Conservation (phyloP, 2,113 vertebrate genomes). For the Corythornis cristatus region DNA sequence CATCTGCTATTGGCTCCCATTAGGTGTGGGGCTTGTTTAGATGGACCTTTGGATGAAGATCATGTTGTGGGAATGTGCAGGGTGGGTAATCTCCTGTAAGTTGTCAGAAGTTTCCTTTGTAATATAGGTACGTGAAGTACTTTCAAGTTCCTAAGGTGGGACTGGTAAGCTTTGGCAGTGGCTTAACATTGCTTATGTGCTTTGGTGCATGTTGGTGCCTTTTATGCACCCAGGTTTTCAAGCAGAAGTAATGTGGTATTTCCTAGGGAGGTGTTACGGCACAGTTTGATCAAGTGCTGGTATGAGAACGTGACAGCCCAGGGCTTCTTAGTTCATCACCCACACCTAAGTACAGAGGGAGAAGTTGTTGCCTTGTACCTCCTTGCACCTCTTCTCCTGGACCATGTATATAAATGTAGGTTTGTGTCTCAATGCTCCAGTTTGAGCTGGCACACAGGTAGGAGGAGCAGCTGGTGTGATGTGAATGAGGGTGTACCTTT, state of each 20-base stretch:
- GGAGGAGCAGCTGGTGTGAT: not conserved
- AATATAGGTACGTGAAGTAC: not conserved
- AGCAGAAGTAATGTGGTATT: not conserved
- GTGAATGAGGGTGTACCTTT: too few relatives aligned
- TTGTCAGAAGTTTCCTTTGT: not conserved
- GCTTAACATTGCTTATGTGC: not conserved
- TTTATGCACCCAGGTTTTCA: not conserved
- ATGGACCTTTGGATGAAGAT: not conserved
- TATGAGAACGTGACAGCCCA: not conserved
- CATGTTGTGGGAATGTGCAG: not conserved
- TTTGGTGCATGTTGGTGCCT: not conserved
- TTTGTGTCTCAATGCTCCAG: not conserved
- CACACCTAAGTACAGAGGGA: not conserved
- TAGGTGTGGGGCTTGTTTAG: not conserved
- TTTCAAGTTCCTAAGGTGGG: not conserved
- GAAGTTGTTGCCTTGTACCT: not conserved
- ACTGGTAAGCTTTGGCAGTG: not conserved
- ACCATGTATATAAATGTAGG: not conserved
- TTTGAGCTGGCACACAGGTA: not conserved
- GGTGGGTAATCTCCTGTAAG: not conserved
- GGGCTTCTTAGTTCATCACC: not conserved
- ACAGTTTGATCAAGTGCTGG: not conserved
- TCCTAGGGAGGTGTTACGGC: fast-evolving
- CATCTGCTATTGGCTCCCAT: not conserved
- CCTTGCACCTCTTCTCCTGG: not conserved